phyloP scores from a whole-genome alignment of 2,797 vertebrate species.

The Phalanger gymnotis region DNA sequence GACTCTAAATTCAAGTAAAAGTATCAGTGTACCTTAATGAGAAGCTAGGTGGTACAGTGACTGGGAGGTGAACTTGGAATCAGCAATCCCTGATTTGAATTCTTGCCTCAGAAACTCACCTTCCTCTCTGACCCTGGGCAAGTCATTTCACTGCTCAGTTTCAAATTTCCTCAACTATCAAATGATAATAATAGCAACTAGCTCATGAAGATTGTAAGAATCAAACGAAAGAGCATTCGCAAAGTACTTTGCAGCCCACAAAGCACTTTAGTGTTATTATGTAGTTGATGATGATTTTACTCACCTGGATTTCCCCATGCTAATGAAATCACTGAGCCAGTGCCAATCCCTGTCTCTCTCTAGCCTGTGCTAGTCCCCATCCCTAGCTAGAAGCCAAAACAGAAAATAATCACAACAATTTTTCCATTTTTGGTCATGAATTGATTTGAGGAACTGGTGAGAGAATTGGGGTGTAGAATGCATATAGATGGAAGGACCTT shows the following conservation, averaged over 20 bases:
- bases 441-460: neutral
- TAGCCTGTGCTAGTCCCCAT: neutral
- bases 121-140: neutral
- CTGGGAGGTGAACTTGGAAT: neutral
- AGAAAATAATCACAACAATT: neutral
- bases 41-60: neutral
- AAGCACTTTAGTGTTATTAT: neutral
- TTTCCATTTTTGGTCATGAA: neutral
- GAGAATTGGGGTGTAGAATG: neutral
- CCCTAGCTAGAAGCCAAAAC: neutral
- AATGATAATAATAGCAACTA: neutral
- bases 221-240: neutral
- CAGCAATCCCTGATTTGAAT: neutral
- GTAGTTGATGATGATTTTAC: neutral
- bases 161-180: neutral
- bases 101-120: neutral
- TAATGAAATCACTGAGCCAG: neutral
- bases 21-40: neutral
- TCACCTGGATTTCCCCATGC: neutral
- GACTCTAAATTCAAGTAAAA: neutral
- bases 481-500: neutral
- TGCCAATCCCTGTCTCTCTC: neutral
- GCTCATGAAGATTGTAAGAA: neutral
- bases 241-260: neutral
- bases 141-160: neutral